phyloP scores from a whole-genome alignment of 2,888 invertebrate species.

The Phrixothrix hirtus region DNA sequence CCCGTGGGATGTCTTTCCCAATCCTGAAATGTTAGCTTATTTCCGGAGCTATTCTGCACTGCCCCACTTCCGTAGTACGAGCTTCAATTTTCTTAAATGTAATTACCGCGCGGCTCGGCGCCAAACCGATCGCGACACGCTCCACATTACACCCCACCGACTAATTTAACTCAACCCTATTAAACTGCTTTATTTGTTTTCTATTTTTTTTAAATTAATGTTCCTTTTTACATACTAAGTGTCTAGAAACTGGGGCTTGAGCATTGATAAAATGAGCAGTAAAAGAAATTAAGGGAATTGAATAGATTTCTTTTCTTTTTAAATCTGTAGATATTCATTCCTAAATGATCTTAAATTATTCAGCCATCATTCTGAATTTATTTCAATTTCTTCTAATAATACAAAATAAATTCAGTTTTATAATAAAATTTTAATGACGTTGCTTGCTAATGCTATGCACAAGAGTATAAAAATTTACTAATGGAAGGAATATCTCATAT shows the following conservation, averaged over 20 bases:
- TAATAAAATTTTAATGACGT: too few relatives aligned
- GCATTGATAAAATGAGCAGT: conserved; percentile 21
- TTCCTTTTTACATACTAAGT: conserved; percentile 25
- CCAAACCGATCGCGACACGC: conserved; percentile 44
- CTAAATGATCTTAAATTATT: conserved; percentile 8
- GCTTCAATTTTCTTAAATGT: conserved; percentile 50
- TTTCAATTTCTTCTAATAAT: too few relatives aligned
- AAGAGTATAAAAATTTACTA: too few relatives aligned
- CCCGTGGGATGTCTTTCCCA: conserved; percentile 43
- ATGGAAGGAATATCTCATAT: too few relatives aligned
- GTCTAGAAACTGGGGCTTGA: conserved; percentile 10
- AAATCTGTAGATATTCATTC: not conserved
- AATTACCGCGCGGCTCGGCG: conserved; percentile 45
- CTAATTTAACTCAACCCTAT: conserved; percentile 39
- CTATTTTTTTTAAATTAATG: conserved; percentile 28
- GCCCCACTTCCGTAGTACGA: conserved; percentile 44
- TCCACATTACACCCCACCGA: conserved; percentile 35
- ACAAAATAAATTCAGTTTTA: too few relatives aligned
- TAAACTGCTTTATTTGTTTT: conserved; percentile 32
- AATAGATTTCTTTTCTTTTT: conserved; percentile 7
- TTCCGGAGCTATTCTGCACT: conserved; percentile 43
- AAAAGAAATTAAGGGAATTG: conserved; percentile 23
- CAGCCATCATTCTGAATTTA: conserved; percentile 4
- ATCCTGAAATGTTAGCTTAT: conserved; percentile 46
- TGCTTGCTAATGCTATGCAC: too few relatives aligned